Conservation (phyloP, 2,797 vertebrate species). For the Coluber constrictor region DNA sequence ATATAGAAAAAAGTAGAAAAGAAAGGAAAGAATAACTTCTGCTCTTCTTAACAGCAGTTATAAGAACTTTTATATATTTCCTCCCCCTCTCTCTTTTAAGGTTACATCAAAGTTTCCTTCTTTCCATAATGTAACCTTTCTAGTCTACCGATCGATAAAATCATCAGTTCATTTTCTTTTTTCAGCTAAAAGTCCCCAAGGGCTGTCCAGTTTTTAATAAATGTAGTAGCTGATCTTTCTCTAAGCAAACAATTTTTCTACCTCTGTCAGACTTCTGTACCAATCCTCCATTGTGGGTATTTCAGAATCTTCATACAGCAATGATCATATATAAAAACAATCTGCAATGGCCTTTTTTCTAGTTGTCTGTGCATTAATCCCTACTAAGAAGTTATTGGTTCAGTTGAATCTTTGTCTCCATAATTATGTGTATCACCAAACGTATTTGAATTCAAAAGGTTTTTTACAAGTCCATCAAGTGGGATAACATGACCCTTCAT, state of each 20-base stretch:
- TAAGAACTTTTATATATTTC: not conserved
- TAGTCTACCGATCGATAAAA: not conserved
- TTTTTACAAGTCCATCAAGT: not conserved
- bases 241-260: not conserved
- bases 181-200: not conserved
- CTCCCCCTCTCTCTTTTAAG: not conserved
- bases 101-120: not conserved
- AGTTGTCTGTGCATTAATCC: not conserved
- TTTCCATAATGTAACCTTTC: not conserved
- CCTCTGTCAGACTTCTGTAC: not conserved
- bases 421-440: not conserved
- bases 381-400: not conserved
- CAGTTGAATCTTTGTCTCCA: not conserved
- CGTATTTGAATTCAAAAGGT: not conserved
- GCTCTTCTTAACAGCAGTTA: not conserved
- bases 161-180: not conserved
- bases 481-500: not conserved
- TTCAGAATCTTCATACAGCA: not conserved
- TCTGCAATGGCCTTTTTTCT: not conserved
- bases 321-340: not conserved
- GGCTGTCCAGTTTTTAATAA: not conserved
- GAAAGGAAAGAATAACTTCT: not conserved
- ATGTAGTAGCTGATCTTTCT: not conserved
- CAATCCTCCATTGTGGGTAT: not conserved
- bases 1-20: not conserved